A percentile compares a stretch with the other conserved stretches of the same genome.
These are phyloP conservation scores for Lanius ludovicianus DNA, from an alignment of 2,113 vertebrate genomes.

Conservation along the genomic window DNA sequence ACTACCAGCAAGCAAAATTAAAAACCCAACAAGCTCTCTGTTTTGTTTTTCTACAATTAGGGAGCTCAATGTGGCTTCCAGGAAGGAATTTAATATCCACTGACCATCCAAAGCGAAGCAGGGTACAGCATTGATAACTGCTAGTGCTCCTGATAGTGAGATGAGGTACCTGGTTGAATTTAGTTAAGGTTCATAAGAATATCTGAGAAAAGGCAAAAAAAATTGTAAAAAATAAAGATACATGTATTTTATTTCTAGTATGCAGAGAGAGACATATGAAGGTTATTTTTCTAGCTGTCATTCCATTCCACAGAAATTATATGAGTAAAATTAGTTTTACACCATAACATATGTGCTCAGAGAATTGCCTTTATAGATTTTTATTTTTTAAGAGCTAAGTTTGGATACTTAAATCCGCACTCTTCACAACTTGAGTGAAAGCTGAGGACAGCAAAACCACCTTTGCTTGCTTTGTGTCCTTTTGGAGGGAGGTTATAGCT, in stretches of 20 bases:
- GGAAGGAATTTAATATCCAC: constrained; percentile 95
- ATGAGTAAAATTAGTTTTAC: background rate
- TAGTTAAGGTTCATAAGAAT: constrained; percentile 65
- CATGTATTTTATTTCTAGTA: background rate
- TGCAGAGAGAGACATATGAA: background rate
- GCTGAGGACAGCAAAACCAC: background rate
- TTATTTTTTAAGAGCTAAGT: background rate
- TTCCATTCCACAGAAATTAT: background rate
- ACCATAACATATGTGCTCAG: background rate
- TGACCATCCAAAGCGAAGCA: constrained; percentile 97
- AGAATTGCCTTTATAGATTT: background rate
- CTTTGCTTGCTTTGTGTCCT: background rate
- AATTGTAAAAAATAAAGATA: background rate
- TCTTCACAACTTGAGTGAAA: background rate
- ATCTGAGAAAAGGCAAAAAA: background rate
- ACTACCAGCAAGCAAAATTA: constrained; percentile 93
- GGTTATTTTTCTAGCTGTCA: background rate
- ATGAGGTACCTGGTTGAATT: constrained; percentile 85
- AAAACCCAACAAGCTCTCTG: constrained; percentile 92
- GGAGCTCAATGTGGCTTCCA: constrained; percentile 90
- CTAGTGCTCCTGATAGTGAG: constrained; percentile 93
- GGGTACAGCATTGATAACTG: constrained; percentile 95
- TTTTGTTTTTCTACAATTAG: constrained; percentile 87
- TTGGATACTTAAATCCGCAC: background rate
- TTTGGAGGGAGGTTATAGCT: background rate